Evolutionary conservation across 2,888 invertebrate species (phyloP), one percentile per base, ranked within the genome.

Genomic region (Apamea sordens): DNA sequence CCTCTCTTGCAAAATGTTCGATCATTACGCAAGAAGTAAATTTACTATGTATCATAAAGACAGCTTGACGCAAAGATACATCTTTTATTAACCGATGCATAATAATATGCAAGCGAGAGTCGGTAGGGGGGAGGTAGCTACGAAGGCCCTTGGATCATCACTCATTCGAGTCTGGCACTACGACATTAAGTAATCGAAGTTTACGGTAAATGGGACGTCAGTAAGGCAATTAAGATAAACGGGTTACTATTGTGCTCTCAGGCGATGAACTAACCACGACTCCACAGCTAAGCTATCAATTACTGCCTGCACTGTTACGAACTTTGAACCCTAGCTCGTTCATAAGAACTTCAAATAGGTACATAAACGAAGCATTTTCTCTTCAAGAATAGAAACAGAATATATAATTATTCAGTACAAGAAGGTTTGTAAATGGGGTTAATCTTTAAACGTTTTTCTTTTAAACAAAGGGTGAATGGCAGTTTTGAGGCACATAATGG

Each of bases 121-220:
- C 44, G 50, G 18, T 71, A 64, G 41, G 24, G 50, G 41, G 24
- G 50, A 41, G 24, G 28, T 68, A 61, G 47, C 47, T 65, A 67
- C 36, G 41, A 59, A 41, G 18, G n/a, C 32, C 69, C 71, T 70
- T 69, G 56, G 32, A 64, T 77, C 75, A 76, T 84, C 84, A 67
- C 64, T 86, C 82, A 88, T 84, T 75, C 70, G 59, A 77, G 75
- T 84, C 78, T 69, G 70, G 53, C 65, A 76, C 74, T 53, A 72
- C 59, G 70, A 77, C 84, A 86, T 80, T 84, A 86, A 82, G 77
- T 87, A 86, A 86, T 88, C 82, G 79, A 83, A 84, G 74, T 88
- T 88, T 85, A 88, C 82, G 82, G 77, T 77, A 69, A 80, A 65
- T 67, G 80, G 81, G 68, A 76, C 65, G 76, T 80, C 77, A 80